Conservation (phyloP, 2,888 invertebrate species). For the Macroteleia sp. region DNA sequence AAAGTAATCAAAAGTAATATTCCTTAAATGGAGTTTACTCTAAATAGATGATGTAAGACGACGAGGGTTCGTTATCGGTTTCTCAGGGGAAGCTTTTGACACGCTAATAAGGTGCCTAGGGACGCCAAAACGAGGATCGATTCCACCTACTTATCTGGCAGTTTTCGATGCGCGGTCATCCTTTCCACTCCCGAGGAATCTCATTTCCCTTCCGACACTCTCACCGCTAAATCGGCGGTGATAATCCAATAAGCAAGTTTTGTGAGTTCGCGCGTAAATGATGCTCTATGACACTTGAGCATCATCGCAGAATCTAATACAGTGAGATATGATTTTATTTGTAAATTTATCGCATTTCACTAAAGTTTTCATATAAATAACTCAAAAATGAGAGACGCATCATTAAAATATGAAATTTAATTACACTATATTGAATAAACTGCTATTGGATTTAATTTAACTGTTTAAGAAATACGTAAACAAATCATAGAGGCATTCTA, state of each 20-base stretch:
- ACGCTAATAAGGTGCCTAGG: conserved; percentile 65
- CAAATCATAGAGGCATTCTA: no score
- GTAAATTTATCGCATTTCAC: not conserved
- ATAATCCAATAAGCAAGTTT: conserved; percentile 47
- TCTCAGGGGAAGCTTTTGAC: conserved; percentile 57
- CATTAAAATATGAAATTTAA: no score
- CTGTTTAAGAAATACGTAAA: no score
- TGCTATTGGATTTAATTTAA: no score
- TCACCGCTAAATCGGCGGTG: conserved; percentile 38
- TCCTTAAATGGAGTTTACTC: conserved; percentile 44
- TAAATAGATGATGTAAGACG: conserved; percentile 60
- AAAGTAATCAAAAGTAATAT: conserved; percentile 34
- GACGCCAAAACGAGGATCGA: conserved; percentile 47
- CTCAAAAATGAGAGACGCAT: no score
- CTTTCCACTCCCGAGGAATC: conserved; percentile 21
- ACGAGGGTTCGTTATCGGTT: conserved; percentile 55
- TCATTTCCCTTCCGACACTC: conserved; percentile 33
- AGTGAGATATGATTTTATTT: not conserved
- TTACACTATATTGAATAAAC: no score
- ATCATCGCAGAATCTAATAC: conserved; percentile 3
- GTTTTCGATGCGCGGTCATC: conserved; percentile 41
- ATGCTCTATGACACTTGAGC: conserved; percentile 16
- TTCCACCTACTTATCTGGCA: conserved; percentile 26
- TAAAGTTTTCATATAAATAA: no score
- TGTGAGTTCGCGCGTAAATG: conserved; percentile 24